Base-by-base conservation (phyloP, 92 coral and sea anemone genomes). In the Actinernus sp. region DNA sequence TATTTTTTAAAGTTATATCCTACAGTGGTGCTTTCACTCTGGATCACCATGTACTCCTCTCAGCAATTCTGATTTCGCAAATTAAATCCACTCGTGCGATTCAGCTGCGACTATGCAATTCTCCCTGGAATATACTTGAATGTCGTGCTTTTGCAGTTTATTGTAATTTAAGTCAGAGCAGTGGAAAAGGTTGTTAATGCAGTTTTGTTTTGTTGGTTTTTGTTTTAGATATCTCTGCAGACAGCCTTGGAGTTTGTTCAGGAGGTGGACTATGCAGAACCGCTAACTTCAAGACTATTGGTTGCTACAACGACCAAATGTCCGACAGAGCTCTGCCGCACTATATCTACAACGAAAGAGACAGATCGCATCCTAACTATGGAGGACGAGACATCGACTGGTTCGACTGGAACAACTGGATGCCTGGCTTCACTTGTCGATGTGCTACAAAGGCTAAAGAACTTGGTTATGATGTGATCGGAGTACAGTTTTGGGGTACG, bases 321-420 rank as follows among this genome's bases (percentile, higher is more conserved):
- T 26, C 53, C 10, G 64, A 85, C 27, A 79, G 98, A 5, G 77
- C 79, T 1, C 71, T 92, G 12, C 92, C 96, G 8, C 2, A 88
- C 58, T 85, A 84, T 63, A 81, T 92, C 44, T 73, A 88, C 63
- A 80, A 84, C 37, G 98, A 92, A 53, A 84, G 98, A 1, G 98
- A 92, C 48, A n/a, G 58, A 0, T 44, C 65, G 41, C 63, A 12
- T n/a, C 8, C 16, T 0, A 76, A 52, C 58, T 88, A 55, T 23
- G 92, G 94, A 10, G 75, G 74, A 13, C 16, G 75, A 16, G 3
- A 26, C 14, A 83, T 93, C 37, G 78, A 93, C n/a, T 93, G 98
- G 98, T 7, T 34, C 38, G 72, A 88, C 61, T 93, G 92, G 92
- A 63, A 88, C 22, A 51, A 71, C 2, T 89, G 88, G 27, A 43